A percentile compares a stretch with the other conserved stretches of the same genome.
These are phyloP conservation scores for Pollachius pollachius DNA, from an alignment of 2,113 vertebrate genomes.

Conservation along the genomic window DNA sequence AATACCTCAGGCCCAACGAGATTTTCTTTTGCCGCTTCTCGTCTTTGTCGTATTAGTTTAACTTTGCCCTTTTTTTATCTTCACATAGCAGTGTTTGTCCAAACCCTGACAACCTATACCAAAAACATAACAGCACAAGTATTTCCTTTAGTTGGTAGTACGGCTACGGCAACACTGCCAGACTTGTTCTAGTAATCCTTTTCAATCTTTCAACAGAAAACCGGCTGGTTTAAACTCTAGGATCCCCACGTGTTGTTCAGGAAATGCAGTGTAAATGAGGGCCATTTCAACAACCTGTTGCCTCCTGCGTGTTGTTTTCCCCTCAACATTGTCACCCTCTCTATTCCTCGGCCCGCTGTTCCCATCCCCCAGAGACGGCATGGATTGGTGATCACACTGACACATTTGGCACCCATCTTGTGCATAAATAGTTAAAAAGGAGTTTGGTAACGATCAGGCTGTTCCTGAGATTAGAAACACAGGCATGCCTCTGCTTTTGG, in stretches of 20 bases:
- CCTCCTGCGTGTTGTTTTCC: neutral
- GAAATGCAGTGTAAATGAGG: neutral
- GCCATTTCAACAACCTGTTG: neutral
- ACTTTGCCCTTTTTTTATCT: no score
- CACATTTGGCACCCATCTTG: conserved; percentile 62
- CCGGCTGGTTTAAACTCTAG: no score
- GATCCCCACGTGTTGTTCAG: neutral
- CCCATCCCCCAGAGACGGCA: conserved; percentile 10
- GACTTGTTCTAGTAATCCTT: no score
- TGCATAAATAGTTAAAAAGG: conserved; percentile 73
- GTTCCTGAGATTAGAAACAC: conserved; percentile 55
- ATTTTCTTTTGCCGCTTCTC: no score
- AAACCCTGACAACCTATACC: no score
- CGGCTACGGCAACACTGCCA: no score
- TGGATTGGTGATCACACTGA: conserved; percentile 36
- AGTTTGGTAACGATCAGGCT: conserved; percentile 68
- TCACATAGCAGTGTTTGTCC: no score
- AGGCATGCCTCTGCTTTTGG: conserved; percentile 16
- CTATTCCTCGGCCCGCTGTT: neutral
- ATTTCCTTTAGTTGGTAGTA: no score
- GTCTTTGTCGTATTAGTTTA: no score
- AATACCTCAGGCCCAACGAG: neutral
- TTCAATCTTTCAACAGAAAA: no score
- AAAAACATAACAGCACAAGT: no score
- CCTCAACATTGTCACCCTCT: conserved; percentile 25